Evolutionary conservation across 2,888 invertebrate species (phyloP), one percentile per base, ranked within the genome.

Genomic region (Philereme vetulata): DNA sequence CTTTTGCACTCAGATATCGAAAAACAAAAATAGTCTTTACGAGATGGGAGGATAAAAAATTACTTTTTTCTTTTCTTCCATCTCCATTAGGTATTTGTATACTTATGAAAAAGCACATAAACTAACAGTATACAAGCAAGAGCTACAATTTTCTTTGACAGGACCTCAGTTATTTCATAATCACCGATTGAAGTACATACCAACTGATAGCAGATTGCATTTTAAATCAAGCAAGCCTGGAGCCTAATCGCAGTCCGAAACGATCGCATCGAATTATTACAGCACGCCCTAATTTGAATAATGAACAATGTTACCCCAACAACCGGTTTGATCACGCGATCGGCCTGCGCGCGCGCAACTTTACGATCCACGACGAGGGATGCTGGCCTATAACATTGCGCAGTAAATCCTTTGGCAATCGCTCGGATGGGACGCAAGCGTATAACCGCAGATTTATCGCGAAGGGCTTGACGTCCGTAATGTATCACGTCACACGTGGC

Each of bases 231-330:
- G 52, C 56, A 44, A 54, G 62, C 59, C 60, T 68, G 64, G 67
- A 62, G 70, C 68, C 80, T 82, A 81, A 82, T 79, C 78, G 73
- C 76, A 60, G 76, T 71, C 76, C 72, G 75, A 83, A 80, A 73
- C 78, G 81, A 78, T 78, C 77, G 81, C 72, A 76, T 84, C 82
- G 81, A 86, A 86, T 85, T 85, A 86, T 85, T 87, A 82, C 86
- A 87, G 80, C 86, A 84, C 83, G 86, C 82, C 86, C 84, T 88
- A 88, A 90, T 89, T 89, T 89, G 85, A 89, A 90, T 90, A 89
- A 89, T 88, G 89, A 86, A 89, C 86, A 86, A 85, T 87, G 87
- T 88, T 85, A 83, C 82, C 82, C 77, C 71, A 65, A 72, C 65
- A 80, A 89, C 89, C 86, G 86, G 89, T 89, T 83, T 75, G 75